phyloP scores from a whole-genome alignment of 2,888 invertebrate species.

The Heliconius sara region DNA sequence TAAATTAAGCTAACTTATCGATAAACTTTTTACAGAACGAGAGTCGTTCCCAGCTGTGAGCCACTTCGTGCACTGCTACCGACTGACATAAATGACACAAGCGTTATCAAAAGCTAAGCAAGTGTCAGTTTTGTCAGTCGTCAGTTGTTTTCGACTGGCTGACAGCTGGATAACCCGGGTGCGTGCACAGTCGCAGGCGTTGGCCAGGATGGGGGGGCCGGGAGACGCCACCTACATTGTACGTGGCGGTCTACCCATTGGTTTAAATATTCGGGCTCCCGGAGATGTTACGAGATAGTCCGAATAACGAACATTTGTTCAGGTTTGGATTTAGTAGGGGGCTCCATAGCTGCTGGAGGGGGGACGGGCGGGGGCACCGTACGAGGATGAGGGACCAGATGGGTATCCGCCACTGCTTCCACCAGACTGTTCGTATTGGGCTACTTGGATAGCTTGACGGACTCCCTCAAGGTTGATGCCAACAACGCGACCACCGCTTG shows the following conservation, averaged over 20 bases:
- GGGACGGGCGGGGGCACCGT: slow-evolving; percentile 83
- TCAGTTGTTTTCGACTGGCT: slow-evolving; percentile 65
- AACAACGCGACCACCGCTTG: slow-evolving; percentile 87
- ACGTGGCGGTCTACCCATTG: slow-evolving; percentile 71
- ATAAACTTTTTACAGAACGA: slow-evolving; percentile 81
- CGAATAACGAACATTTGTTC: slow-evolving; percentile 66
- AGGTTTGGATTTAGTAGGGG: slow-evolving; percentile 76
- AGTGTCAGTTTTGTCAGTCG: slow-evolving; percentile 48
- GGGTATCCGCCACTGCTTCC: slow-evolving; percentile 66
- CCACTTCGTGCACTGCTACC: slow-evolving; percentile 67
- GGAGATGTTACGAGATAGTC: slow-evolving; percentile 60
- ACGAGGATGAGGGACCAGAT: slow-evolving; percentile 84
- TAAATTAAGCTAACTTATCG: slow-evolving; percentile 77
- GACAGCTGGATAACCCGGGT: slow-evolving; percentile 73
- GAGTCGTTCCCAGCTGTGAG: slow-evolving; percentile 73
- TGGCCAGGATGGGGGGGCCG: slow-evolving; percentile 68
- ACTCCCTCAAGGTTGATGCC: slow-evolving; percentile 94
- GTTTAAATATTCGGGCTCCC: slow-evolving; percentile 70
- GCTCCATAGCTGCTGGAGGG: slow-evolving; percentile 89
- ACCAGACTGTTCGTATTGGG: slow-evolving; percentile 90
- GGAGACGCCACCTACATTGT: slow-evolving; percentile 80
- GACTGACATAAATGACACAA: slow-evolving; percentile 50
- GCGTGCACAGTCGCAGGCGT: slow-evolving; percentile 83
- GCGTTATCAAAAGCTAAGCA: slow-evolving; percentile 42
- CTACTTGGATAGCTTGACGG: slow-evolving; percentile 94